Percentiles rank a stretch among this genome's conserved stretches.
phyloP scores from a whole-genome alignment of 2,888 invertebrate species.

The Melieria picta region DNA sequence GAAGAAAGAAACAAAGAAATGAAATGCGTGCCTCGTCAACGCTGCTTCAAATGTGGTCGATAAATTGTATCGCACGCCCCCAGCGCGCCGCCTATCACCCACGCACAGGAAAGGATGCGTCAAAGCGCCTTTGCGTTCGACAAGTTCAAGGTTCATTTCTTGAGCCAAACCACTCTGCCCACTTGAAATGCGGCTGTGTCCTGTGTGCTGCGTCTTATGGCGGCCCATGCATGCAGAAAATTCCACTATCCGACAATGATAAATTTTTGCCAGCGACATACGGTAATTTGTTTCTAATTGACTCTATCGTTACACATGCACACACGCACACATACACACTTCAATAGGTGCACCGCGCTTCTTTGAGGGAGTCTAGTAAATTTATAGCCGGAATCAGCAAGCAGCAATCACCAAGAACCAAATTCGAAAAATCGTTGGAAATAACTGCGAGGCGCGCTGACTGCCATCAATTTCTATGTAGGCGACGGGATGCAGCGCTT shows the following conservation, averaged over 20 bases:
- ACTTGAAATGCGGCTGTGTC: background rate
- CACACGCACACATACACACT: too few relatives aligned
- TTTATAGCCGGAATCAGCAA: too few relatives aligned
- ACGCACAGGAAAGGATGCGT: too few relatives aligned
- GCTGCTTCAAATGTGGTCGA: background rate
- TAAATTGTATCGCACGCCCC: background rate
- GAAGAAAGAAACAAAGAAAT: background rate
- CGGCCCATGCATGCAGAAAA: background rate
- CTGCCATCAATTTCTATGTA: background rate
- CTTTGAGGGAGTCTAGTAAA: too few relatives aligned
- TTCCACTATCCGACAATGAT: background rate
- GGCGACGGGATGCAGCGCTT: too few relatives aligned
- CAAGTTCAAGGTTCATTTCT: conserved; percentile 10
- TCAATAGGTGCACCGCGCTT: too few relatives aligned
- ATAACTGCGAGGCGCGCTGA: background rate
- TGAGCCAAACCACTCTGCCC: background rate
- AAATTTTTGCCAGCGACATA: background rate
- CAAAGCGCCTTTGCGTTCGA: background rate
- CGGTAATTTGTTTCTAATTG: background rate
- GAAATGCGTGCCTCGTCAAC: background rate
- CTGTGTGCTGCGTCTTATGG: background rate
- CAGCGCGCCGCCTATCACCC: background rate
- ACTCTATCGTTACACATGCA: background rate
- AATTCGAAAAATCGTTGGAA: too few relatives aligned
- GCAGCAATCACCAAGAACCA: too few relatives aligned